Base-by-base conservation (phyloP, 1,140 invertebrate genomes). In the Eupristina koningsbergeri region DNA sequence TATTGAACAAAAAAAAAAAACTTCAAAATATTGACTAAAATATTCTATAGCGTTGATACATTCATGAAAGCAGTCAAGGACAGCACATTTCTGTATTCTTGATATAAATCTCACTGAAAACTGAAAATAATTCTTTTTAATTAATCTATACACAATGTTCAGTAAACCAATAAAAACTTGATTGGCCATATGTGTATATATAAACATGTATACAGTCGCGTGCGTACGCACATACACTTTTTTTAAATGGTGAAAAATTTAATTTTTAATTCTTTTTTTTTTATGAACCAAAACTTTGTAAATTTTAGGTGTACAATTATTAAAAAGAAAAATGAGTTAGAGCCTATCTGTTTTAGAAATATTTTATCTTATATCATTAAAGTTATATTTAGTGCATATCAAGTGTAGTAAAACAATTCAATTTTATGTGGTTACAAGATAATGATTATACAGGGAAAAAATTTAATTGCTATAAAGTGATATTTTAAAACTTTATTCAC, bases 401-500 rank as follows among this genome's bases (percentile, higher is more conserved):
- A 39, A 69, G 1, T 69, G 34, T 39, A 41, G 41, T n/a, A 3
- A 71, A 8, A 41, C 9, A 8, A 67, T 41, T 71, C 13, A 41
- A 71, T 11, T 8, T 71, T 9, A 3, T 26, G 8, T 71, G 19
- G 22, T 39, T 71, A 41, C 9, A 71, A 71, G 26, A 31, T 79
- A 64, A 79, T n/a, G 2, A 58, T 74, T 63, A 15, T 22, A 53
- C 22, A 41, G 86, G 86, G 81, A 85, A 89, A 90, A 90, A 85
- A 87, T 88, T 87, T 86, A 86, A 85, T 88, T 58, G 74, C 83
- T 88, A 80, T 67, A 50, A 83, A 86, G 89, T 88, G 88, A 90
- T 87, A 90, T 91, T 91, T 91, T 89, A 86, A 89, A 92, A 92
- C 90, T 93, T 93, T 93, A 93, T 93, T 93, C 92, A 92, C 91